Percentiles rank a stretch among this genome's conserved stretches.
These are phyloP conservation scores for Symphodus melops DNA, from an alignment of 2,113 vertebrate genomes.

Conservation along the genomic window DNA sequence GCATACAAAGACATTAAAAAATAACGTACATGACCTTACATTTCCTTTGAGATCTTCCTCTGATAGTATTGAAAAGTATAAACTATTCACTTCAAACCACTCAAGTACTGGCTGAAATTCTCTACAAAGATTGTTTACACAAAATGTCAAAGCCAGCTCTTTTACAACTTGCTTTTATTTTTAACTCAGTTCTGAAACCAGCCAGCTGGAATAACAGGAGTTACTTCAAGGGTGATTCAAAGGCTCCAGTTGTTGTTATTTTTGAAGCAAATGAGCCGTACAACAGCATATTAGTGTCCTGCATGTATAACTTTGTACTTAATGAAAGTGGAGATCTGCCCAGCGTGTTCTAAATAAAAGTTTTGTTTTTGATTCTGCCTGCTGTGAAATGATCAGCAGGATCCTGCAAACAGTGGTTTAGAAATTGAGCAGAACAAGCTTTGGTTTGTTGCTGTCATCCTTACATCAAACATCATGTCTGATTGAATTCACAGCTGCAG, in stretches of 20 bases:
- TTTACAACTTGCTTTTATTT: background rate
- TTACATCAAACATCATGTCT: constrained; percentile 24
- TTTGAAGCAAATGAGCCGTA: background rate
- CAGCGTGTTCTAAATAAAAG: background rate
- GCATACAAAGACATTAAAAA: too few relatives aligned
- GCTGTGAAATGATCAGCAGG: background rate
- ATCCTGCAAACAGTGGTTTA: background rate
- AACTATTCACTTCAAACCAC: too few relatives aligned
- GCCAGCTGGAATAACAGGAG: background rate
- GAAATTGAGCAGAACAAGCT: constrained; percentile 12
- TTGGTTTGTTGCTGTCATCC: constrained; percentile 18
- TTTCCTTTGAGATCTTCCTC: too few relatives aligned
- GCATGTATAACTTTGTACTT: background rate
- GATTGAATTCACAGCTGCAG: constrained; percentile 26
- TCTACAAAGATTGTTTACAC: background rate
- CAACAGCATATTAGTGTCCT: background rate
- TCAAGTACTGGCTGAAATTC: background rate
- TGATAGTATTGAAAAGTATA: too few relatives aligned
- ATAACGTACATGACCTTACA: too few relatives aligned
- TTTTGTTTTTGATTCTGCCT: background rate
- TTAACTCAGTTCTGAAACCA: background rate
- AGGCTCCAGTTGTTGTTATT: background rate
- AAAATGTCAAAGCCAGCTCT: too few relatives aligned
- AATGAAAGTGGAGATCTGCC: background rate
- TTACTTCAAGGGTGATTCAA: background rate